Base-by-base conservation (phyloP, 2,797 vertebrate species). In the Helarctos malayanus region DNA sequence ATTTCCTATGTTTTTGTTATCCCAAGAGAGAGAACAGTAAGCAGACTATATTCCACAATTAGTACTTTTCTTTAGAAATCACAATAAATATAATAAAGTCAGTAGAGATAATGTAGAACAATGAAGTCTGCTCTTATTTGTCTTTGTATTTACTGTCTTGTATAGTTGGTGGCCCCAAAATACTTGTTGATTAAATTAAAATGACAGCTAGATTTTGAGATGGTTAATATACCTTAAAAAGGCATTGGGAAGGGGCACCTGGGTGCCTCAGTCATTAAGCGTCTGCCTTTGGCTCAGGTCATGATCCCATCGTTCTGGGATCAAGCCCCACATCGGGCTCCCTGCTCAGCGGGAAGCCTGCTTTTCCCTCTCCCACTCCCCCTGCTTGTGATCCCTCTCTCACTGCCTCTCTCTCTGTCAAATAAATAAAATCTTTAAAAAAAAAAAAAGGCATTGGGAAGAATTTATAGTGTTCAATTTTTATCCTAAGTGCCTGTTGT, bases 51-150 rank as follows among this genome's bases (percentile, higher is more conserved):
- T 49, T 86, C n/a, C 54, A 90, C 75, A 82, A 25, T 79, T 76
- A 86, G 52, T 78, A 89, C 59, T 86, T 78, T 96, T 76, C 80
- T 52, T 78, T 49, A 84, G 13, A 94, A 88, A 81, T 91, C 78
- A 93, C 35, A 92, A 57, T 80, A 89, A 92, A 76, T 35, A 27
- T 61, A 82, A 75, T 68, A 71, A 93, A 80, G 11, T 76, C 32
- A 45, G 9, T 61, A 68, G 29, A 12, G 69, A 35, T 84, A 80
- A 84, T 54, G 29, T 35, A 49, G 8, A 85, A 84, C 16, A 68
- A 25, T 56, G 56, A 86, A n/a, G 27, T n/a, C 45, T 84, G 56
- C 84, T 96, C 38, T 84, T 80, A 84, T 68, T 57, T 83, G 27
- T 73, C 56, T 95, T 73, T 85, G 45, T 14, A 32, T 81, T 79